These are phyloP conservation scores for Nymphicus hollandicus DNA, from an alignment of 2,113 vertebrate species.

Conservation along the genomic window DNA sequence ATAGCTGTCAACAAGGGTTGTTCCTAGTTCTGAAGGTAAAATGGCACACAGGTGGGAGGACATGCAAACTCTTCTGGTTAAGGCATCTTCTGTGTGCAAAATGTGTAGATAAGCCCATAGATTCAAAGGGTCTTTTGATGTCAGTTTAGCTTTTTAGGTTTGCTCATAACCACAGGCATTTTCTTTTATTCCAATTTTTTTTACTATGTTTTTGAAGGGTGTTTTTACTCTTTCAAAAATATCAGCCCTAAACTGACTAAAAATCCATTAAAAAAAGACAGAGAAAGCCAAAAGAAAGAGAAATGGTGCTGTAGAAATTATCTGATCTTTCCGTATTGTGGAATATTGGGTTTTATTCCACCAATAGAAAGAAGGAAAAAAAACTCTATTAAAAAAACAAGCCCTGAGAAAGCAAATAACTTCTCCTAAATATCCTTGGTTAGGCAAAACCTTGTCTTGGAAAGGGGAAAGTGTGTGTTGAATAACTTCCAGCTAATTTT, in stretches of 20 bases:
- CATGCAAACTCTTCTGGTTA: accelerated
- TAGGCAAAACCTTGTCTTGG: background rate
- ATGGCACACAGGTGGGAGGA: background rate
- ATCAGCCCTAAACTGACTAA: background rate
- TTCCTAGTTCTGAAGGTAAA: background rate
- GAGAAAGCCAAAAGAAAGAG: background rate
- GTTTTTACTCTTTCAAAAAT: background rate
- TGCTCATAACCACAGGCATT: background rate
- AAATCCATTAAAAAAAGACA: background rate
- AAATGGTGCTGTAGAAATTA: background rate
- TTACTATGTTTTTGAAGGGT: background rate
- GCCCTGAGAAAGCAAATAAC: background rate
- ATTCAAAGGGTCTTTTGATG: background rate
- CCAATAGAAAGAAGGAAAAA: background rate
- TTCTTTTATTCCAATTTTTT: background rate
- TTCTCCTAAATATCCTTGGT: background rate
- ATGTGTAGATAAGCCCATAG: background rate
- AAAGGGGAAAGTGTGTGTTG: background rate
- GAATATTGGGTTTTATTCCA: background rate
- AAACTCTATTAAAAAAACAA: background rate
- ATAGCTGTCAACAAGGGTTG: too few species aligned
- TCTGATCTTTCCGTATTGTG: background rate
- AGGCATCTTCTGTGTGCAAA: background rate
- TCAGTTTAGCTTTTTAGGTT: background rate
- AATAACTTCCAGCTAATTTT: background rate